Conservation (phyloP, 2,113 vertebrate species). For the Fregetta grallaria region DNA sequence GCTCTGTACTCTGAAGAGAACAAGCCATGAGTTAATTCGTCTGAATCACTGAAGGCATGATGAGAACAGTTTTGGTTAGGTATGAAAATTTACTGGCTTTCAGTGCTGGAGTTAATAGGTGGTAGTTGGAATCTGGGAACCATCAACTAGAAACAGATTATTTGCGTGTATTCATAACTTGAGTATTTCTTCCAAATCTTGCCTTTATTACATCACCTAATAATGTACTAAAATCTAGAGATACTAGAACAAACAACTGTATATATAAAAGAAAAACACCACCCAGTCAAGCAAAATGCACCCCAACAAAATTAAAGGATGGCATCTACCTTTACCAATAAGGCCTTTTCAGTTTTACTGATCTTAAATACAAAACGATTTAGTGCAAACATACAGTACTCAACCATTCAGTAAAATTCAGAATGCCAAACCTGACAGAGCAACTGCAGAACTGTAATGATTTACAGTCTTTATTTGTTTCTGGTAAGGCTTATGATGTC, state of each 20-base stretch:
- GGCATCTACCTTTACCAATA: background rate
- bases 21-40: background rate
- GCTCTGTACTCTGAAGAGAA: background rate
- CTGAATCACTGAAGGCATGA: background rate
- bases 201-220: background rate
- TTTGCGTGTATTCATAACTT: background rate
- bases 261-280: background rate
- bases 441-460: background rate
- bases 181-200: background rate
- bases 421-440: background rate
- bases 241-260: background rate
- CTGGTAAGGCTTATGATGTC: background rate
- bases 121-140: background rate
- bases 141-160: background rate
- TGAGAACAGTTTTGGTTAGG: background rate
- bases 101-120: background rate
- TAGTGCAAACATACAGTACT: background rate
- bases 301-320: background rate
- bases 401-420: background rate
- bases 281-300: background rate
- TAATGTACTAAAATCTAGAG: background rate
- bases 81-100: background rate
- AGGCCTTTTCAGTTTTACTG: background rate
- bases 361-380: background rate
- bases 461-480: background rate